Evolutionary conservation across 2,888 invertebrate species (phyloP).

Genomic region (Limnephilus auricula): DNA sequence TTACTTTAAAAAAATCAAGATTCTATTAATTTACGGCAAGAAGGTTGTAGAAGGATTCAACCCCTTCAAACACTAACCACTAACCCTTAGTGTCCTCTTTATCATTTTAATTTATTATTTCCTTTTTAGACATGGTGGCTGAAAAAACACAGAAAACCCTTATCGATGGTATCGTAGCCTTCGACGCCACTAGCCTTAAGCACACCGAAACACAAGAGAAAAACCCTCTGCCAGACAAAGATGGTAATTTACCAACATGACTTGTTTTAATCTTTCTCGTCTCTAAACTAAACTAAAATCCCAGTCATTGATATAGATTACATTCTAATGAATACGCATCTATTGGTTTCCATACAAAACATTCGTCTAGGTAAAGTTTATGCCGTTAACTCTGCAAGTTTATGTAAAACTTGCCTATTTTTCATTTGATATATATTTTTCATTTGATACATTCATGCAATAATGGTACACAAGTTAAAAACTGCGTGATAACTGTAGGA

Average conservation of each 20-base stretch:
- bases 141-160: conserved; percentile 92
- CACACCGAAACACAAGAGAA: conserved; percentile 96
- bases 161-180: conserved; percentile 91
- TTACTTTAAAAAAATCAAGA: neutral
- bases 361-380: too few relatives aligned
- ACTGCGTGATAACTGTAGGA: neutral
- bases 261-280: neutral
- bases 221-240: conserved; percentile 95
- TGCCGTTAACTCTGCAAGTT: too few relatives aligned
- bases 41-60: neutral
- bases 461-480: neutral
- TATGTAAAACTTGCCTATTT: neutral
- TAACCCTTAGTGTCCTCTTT: conserved; percentile 2
- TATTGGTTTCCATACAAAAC: neutral
- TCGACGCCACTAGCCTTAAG: conserved; percentile 89
- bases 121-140: conserved; percentile 87
- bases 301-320: neutral
- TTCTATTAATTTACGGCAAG: neutral
- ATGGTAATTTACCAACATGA: conserved; percentile 78
- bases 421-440: neutral
- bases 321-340: neutral
- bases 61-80: neutral
- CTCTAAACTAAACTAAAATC: neutral
- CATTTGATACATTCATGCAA: neutral
- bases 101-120: conserved; percentile 28